These are phyloP conservation scores for Drosophila pruinosa DNA, from an alignment of 1,140 invertebrate genomes.

Conservation along the genomic window DNA sequence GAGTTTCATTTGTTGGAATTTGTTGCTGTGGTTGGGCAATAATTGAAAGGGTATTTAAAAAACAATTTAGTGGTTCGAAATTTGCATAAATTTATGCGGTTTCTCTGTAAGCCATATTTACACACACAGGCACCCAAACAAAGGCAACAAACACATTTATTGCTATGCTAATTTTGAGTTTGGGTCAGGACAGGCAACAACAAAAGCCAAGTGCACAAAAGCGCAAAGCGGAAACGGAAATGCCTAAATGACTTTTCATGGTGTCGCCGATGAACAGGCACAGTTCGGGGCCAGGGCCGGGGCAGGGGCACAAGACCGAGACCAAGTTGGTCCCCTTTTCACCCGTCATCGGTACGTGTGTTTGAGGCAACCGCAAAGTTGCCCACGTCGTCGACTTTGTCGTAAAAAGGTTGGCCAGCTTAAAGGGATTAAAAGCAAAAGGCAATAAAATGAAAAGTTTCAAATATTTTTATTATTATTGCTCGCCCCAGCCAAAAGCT, in stretches of 20 bases:
- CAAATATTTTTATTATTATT: conserved; percentile 76
- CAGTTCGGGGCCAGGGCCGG: neutral
- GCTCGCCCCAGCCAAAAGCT: neutral
- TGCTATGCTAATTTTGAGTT: conserved; percentile 14
- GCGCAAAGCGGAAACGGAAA: conserved; percentile 73
- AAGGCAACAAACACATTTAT: conserved; percentile 26
- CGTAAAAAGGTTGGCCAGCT: conserved; percentile 69
- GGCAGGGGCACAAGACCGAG: no score
- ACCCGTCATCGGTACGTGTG: conserved; percentile 6
- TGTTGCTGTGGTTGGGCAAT: conserved; percentile 49
- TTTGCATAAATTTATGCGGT: conserved; percentile 77
- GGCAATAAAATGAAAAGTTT: conserved; percentile 80
- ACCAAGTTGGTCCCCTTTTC: neutral
- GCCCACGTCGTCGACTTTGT: conserved; percentile 66
- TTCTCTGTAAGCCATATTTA: conserved; percentile 26
- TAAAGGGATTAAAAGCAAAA: conserved; percentile 78
- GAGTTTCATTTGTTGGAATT: conserved; percentile 14
- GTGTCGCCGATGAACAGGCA: conserved; percentile 30
- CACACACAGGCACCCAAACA: conserved; percentile 50
- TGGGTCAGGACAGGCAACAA: conserved; percentile 18
- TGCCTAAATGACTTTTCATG: conserved; percentile 78
- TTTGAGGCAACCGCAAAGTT: conserved; percentile 64
- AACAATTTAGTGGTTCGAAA: conserved; percentile 69
- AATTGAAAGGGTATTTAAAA: conserved; percentile 80
- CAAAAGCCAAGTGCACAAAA: conserved; percentile 68